These are phyloP conservation scores for Theocolax elegans DNA, from an alignment of 1,140 invertebrate genomes.

Conservation along the genomic window DNA sequence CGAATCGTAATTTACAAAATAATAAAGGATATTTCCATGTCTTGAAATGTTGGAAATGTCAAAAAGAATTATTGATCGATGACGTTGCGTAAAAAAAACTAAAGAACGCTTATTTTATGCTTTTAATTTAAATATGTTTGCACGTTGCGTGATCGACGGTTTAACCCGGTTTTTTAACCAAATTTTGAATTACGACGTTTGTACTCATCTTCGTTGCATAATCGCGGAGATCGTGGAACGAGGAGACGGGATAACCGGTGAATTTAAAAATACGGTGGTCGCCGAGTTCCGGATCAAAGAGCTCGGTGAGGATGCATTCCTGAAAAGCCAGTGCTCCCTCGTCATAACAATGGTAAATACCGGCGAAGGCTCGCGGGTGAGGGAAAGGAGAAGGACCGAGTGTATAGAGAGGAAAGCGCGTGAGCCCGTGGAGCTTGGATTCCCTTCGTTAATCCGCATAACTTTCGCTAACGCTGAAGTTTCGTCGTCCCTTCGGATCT, in stretches of 20 bases:
- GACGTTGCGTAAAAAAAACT: too few relatives aligned
- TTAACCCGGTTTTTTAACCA: too few relatives aligned
- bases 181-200: too few relatives aligned
- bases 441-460: constrained; percentile 53
- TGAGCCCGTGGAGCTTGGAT: constrained; percentile 3
- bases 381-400: neutral
- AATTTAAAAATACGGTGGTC: too few relatives aligned
- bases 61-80: neutral
- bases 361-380: neutral
- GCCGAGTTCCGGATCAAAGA: neutral
- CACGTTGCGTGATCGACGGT: too few relatives aligned
- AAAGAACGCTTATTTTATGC: too few relatives aligned
- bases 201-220: too few relatives aligned
- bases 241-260: too few relatives aligned
- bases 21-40: neutral
- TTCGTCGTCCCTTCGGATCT: constrained; percentile 46
- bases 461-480: constrained; percentile 47
- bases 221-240: too few relatives aligned
- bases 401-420: neutral
- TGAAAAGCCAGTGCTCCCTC: neutral
- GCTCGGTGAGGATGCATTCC: neutral
- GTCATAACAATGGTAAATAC: neutral
- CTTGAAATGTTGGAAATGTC: neutral
- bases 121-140: too few relatives aligned
- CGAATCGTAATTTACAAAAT: constrained; percentile 5